These are phyloP conservation scores for Pao palembangensis DNA, from an alignment of 2,113 vertebrate species.

Conservation along the genomic window DNA sequence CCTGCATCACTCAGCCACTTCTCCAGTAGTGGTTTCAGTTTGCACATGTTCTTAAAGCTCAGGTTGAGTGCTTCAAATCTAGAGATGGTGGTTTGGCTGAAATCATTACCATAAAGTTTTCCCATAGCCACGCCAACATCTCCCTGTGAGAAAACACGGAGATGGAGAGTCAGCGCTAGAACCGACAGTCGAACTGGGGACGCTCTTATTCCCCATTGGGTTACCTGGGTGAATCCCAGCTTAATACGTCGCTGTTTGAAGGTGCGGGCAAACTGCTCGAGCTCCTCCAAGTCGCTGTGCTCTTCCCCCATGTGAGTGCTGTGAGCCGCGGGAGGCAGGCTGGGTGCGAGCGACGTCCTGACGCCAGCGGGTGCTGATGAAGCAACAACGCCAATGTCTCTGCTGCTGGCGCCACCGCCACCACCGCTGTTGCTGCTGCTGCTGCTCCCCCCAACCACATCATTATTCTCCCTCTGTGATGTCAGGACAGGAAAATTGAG, in stretches of 20 bases:
- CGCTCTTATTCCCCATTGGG: neutral
- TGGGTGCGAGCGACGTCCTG: constrained; percentile 57
- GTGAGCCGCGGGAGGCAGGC: constrained; percentile 62
- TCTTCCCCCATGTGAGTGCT: constrained; percentile 76
- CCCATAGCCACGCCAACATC: constrained; percentile 93
- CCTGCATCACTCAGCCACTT: constrained; percentile 91
- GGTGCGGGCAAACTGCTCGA: constrained; percentile 90
- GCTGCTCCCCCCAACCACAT: constrained; percentile 21
- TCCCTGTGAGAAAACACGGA: constrained; percentile 67
- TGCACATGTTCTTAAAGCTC: constrained; percentile 97
- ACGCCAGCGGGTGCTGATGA: constrained; percentile 49
- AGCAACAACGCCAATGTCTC: constrained; percentile 27
- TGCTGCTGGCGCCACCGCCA: constrained; percentile 24
- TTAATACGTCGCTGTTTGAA: constrained; percentile 92
- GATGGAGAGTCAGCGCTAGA: neutral
- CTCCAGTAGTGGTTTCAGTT: constrained; percentile 89
- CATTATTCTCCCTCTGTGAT: constrained; percentile 75
- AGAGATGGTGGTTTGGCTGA: constrained; percentile 92
- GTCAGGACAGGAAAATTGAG: neutral
- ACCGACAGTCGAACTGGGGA: neutral
- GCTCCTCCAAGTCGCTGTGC: constrained; percentile 90
- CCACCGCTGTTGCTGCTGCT: constrained; percentile 12
- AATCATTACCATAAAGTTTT: constrained; percentile 91
- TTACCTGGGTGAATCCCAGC: constrained; percentile 90
- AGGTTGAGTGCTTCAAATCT: constrained; percentile 91